Evolutionary conservation across 2,113 vertebrate genomes (phyloP), one percentile per base, ranked within the genome.

Genomic region (Scophthalmus maximus): DNA sequence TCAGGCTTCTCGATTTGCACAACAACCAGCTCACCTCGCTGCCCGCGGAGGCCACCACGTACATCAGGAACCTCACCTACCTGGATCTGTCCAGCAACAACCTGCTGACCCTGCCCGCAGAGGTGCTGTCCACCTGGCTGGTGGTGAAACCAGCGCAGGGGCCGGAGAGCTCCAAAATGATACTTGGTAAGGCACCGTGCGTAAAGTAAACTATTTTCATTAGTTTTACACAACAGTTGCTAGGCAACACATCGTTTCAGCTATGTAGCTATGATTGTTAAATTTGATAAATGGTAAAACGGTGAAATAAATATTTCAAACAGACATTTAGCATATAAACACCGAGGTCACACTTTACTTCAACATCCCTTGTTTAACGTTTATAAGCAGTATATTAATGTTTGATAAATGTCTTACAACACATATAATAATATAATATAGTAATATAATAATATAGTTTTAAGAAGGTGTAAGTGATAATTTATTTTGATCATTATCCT

Each of bases 11-110:
- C 53, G 97, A 99, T 86, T 90, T 99, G 76, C 98, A 97, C 88
- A 97, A 95, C 89, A 99, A 98, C 1, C 94, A 94, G 69, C 94
- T 99, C 0, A 91, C 93, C 2, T 93, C 93, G 0, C 10, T 99
- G 66, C 95, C 97, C 0, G 78, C 93, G 0, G 96, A 95, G 32
- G 95, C 96, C 62, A 94, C 94, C 46, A 86, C 87, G 23, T 96
- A 95, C 68, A 88, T 98, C 59, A 94, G 80, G 74, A 96, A 97
- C 60, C 92, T 99, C 83, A 97, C 96, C 34, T 99, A 98, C 85
- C 88, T 99, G 53, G 98, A 99, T 74, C 87, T 99, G 59, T 99
- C 98, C 26, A 96, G 95, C 92, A 99, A 99, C 84, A 96, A 94
- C 83, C 88, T 99, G 74, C 78, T 94, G 83, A 96, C 95, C n/a